phyloP scores from a whole-genome alignment of 1,140 invertebrate genomes.

The Diabrotica virgifera region DNA sequence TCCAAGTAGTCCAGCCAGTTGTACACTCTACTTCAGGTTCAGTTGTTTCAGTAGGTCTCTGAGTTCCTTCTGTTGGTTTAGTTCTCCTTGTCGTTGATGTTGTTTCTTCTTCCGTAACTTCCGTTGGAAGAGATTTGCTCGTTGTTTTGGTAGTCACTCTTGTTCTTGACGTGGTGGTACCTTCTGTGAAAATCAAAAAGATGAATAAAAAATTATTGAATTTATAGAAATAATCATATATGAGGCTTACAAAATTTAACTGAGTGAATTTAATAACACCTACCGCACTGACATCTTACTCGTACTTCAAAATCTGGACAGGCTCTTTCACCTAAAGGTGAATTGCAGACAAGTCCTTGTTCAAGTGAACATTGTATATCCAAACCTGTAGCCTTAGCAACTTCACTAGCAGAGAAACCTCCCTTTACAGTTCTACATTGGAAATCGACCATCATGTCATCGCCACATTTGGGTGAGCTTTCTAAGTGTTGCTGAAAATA shows the following conservation, averaged over 20 bases:
- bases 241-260: too few relatives aligned
- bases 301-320: conserved; percentile 75
- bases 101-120: conserved; percentile 64
- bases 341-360: conserved; percentile 64
- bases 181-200: too few relatives aligned
- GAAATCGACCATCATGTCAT: conserved; percentile 65
- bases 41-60: conserved; percentile 38
- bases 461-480: conserved; percentile 53
- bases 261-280: not conserved
- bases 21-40: conserved; percentile 53
- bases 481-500: conserved; percentile 40
- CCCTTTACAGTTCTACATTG: conserved; percentile 64
- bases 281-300: conserved; percentile 64
- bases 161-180: too few relatives aligned
- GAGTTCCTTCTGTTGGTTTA: conserved; percentile 25
- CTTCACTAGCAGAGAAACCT: conserved; percentile 49
- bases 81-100: conserved; percentile 67
- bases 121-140: too few relatives aligned
- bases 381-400: conserved; percentile 65
- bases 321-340: conserved; percentile 43
- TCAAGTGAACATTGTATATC: conserved; percentile 72
- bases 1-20: conserved; percentile 73
- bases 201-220: too few relatives aligned
- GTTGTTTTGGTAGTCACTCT: too few relatives aligned
- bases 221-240: too few relatives aligned